Evolutionary conservation across 2,888 invertebrate species (phyloP).

Genomic region (Mythimna loreyi): DNA sequence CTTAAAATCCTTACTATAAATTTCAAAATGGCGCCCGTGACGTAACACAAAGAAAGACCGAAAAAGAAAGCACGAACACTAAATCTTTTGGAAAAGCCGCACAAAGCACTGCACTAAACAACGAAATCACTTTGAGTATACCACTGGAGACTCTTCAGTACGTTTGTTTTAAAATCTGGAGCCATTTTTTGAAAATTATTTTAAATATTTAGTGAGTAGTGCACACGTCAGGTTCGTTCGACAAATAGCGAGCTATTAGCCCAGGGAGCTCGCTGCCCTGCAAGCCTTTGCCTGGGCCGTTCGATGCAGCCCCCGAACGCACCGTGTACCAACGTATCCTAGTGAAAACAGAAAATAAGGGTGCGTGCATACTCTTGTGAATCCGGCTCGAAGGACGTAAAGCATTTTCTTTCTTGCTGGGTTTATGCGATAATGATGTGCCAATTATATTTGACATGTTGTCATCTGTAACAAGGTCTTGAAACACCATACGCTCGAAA

Average conservation of each 20-base stretch:
- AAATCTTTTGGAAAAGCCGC: constrained; percentile 3
- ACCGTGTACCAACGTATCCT: constrained; percentile 46
- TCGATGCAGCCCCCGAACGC: constrained; percentile 42
- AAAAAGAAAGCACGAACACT: constrained; percentile 5
- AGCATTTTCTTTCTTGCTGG: too few relatives aligned
- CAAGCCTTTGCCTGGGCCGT: constrained; percentile 35
- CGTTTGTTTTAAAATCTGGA: not conserved
- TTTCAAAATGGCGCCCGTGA: constrained; percentile 18
- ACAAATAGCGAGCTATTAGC: constrained; percentile 41
- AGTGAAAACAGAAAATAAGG: constrained; percentile 41
- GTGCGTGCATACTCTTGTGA: constrained; percentile 4
- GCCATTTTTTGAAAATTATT: not conserved
- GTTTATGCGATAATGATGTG: constrained; percentile 9
- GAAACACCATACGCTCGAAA: not conserved
- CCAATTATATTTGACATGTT: constrained; percentile 34
- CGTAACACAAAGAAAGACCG: constrained; percentile 5
- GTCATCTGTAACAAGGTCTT: constrained; percentile 4
- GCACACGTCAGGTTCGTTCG: constrained; percentile 46
- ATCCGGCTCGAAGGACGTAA: not conserved
- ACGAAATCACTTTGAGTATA: not conserved
- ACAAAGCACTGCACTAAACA: constrained; percentile 20
- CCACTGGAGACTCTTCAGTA: not conserved
- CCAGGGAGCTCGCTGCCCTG: constrained; percentile 12
- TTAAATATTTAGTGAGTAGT: constrained; percentile 10
- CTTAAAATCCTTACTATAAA: constrained; percentile 6